Conservation (phyloP, 2,888 invertebrate species). For the Drepana falcataria region DNA sequence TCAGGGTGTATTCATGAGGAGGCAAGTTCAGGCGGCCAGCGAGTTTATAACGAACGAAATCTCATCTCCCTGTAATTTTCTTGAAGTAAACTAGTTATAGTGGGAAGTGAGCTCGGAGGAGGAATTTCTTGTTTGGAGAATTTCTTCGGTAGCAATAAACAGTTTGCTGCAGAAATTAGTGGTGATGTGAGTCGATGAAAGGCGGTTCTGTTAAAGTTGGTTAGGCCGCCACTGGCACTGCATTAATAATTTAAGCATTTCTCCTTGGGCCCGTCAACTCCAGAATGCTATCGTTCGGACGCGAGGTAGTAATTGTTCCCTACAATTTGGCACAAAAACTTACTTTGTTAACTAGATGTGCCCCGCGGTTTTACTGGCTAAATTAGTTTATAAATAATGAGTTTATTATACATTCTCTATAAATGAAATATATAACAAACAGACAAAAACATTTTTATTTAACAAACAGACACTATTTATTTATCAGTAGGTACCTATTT, state of each 20-base stretch:
- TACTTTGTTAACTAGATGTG: too few relatives aligned
- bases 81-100: slow-evolving; percentile 40
- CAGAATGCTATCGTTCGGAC: slow-evolving; percentile 8
- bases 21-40: slow-evolving; percentile 27
- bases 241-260: slow-evolving; percentile 49
- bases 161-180: slow-evolving; percentile 59
- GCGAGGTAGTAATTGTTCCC: neutral
- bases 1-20: slow-evolving; percentile 11
- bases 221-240: slow-evolving; percentile 35
- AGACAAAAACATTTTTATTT: too few relatives aligned
- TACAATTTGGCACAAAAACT: neutral
- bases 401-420: too few relatives aligned
- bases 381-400: too few relatives aligned
- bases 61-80: slow-evolving; percentile 50
- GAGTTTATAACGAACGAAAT: slow-evolving; percentile 22
- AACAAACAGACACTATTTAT: too few relatives aligned
- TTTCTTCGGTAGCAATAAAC: slow-evolving; percentile 54
- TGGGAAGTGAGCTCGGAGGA: slow-evolving; percentile 46
- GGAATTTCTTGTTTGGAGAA: slow-evolving; percentile 43
- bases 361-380: too few relatives aligned
- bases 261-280: slow-evolving; percentile 40
- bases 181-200: slow-evolving; percentile 27
- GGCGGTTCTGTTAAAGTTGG: slow-evolving; percentile 60
- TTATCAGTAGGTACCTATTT: too few relatives aligned
- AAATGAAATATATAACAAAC: too few relatives aligned